phyloP scores from a whole-genome alignment of 2,797 vertebrate species.

The Chaetophractus vellerosus region DNA sequence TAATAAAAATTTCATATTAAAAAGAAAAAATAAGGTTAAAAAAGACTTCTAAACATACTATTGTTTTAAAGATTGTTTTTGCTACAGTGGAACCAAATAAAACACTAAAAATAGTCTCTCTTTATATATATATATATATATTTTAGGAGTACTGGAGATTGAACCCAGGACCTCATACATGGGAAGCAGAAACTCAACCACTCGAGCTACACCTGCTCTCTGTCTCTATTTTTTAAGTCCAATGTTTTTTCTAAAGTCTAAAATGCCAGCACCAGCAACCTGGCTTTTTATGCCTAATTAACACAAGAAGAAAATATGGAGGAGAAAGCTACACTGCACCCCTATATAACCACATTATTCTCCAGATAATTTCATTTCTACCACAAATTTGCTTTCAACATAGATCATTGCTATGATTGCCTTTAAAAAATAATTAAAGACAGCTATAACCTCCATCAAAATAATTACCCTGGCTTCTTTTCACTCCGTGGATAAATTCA shows the following conservation, averaged over 20 bases:
- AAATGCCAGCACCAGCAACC: not conserved
- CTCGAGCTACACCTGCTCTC: too few relatives aligned
- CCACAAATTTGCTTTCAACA: not conserved
- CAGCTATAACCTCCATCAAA: not conserved
- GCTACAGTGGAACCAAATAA: not conserved
- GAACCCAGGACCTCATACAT: too few relatives aligned
- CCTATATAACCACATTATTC: not conserved
- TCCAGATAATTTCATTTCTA: conserved; percentile 50
- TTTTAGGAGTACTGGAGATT: too few relatives aligned
- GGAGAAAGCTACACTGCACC: not conserved
- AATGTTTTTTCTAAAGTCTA: not conserved
- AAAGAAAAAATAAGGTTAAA: not conserved
- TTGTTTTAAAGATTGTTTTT: conserved; percentile 61
- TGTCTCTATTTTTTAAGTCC: not conserved
- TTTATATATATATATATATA: too few relatives aligned
- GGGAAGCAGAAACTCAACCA: too few relatives aligned
- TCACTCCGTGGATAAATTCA: conserved; percentile 1
- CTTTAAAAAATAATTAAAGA: conserved; percentile 1
- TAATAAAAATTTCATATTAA: too few relatives aligned
- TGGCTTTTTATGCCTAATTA: conserved; percentile 29
- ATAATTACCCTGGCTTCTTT: conserved; percentile 28
- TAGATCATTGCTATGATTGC: not conserved
- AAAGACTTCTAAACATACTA: not conserved
- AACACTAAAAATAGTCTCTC: not conserved
- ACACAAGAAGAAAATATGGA: conserved; percentile 13